Evolutionary conservation across 2,797 vertebrate genomes (phyloP), one percentile per base, ranked within the genome.

Genomic region (Coracias cyanogaster): DNA sequence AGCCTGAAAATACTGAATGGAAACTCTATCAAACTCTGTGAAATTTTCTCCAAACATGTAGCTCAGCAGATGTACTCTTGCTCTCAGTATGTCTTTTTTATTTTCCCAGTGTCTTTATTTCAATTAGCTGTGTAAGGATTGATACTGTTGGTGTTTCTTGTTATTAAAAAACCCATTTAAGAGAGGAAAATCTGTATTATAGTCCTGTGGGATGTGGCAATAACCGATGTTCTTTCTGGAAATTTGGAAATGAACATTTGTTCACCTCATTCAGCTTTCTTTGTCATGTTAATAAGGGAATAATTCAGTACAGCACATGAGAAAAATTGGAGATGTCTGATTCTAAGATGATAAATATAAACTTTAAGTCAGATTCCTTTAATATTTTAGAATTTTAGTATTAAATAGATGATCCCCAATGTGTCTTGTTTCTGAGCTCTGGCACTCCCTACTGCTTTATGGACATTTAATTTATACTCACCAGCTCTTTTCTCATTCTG

Each of bases 241-340:
- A 79, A 65, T 61, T 28, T 49, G 29, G 54, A 77, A 72, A 62
- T 18, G 22, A 80, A 49, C 48, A 60, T 90, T 49, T 48, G 9
- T 57, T 65, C 8, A 1, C 26, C 20, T 26, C 37, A n/a, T 21
- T 65, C 37, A 37, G 13, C 0, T 0, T 51, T 25, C 43, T 86
- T 84, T 52, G n/a, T 52, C n/a, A 33, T 15, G 29, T 61, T 60
- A 89, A 52, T 54, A 51, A 31, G 46, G 58, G 39, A 62, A 41
- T 55, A 65, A 65, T 57, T 78, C 79, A 65, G 33, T 15, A 33
- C 55, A 62, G 7, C 46, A 31, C 0, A 5, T n/a, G 45, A 64
- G 45, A 55, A 74, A 22, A 66, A 61, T 11, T 28, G 24, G 43
- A 83, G 26, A 46, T 65, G 12, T 61, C 37, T 64, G 12, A 39